These are phyloP conservation scores for Temnopleurus reevesii DNA, from an alignment of 53 echinoderm and acorn worm genomes.

Conservation along the genomic window DNA sequence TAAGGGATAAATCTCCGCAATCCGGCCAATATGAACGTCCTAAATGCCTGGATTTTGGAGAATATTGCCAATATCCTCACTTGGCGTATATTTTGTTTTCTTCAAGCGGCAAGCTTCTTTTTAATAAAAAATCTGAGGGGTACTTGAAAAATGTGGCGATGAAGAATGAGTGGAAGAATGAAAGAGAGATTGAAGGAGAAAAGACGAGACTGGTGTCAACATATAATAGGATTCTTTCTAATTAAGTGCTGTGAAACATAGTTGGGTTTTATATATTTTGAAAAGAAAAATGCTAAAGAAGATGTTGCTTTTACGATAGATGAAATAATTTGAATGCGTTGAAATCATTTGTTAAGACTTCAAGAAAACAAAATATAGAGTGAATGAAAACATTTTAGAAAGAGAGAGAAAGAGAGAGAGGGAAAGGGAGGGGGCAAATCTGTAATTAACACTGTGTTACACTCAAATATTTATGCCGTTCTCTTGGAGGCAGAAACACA, in stretches of 20 bases:
- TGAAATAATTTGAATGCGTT: no score
- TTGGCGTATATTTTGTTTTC: background rate
- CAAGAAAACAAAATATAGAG: no score
- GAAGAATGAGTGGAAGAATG: background rate
- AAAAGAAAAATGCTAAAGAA: no score
- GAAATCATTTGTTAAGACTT: no score
- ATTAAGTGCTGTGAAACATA: no score
- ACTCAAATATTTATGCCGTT: background rate
- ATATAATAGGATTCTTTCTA: no score
- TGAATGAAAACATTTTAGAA: background rate
- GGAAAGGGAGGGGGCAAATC: background rate
- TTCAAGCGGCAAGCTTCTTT: slow-evolving; percentile 4
- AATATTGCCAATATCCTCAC: slow-evolving; percentile 57
- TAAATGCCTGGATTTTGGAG: slow-evolving; percentile 56
- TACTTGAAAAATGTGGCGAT: slow-evolving; percentile 40
- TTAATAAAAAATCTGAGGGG: slow-evolving; percentile 36
- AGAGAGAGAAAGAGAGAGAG: background rate
- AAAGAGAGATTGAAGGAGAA: background rate
- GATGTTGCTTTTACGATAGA: no score
- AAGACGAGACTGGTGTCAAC: background rate
- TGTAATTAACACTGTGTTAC: background rate
- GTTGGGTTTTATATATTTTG: no score
- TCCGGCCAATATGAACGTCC: slow-evolving; percentile 39
- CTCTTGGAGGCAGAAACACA: background rate
- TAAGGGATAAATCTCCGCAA: slow-evolving; percentile 53